phyloP scores from a whole-genome alignment of 2,888 invertebrate genomes.

The Hermaeophaga mercurialis region DNA sequence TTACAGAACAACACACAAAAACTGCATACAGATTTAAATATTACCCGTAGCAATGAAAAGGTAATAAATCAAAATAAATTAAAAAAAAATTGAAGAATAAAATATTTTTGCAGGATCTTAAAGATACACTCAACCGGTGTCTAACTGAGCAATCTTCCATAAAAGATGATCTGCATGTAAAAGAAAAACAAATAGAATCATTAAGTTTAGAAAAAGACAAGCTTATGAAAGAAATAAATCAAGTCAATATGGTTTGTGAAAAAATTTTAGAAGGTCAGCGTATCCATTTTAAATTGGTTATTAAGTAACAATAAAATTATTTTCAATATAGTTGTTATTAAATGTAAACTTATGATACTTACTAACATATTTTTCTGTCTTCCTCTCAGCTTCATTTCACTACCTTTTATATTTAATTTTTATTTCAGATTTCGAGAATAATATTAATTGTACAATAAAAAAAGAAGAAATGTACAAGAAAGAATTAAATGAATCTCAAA shows the following conservation, averaged over 20 bases:
- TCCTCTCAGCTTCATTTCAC: too few relatives aligned
- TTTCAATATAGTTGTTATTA: too few relatives aligned
- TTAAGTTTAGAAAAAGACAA: slow-evolving; percentile 39
- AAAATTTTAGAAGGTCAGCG: slow-evolving; percentile 42
- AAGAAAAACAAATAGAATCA: slow-evolving; percentile 28
- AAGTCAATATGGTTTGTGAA: slow-evolving; percentile 40
- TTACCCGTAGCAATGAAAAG: slow-evolving; percentile 43
- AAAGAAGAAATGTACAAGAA: slow-evolving; percentile 40
- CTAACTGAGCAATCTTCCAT: slow-evolving; percentile 28
- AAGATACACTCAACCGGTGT: slow-evolving; percentile 16
- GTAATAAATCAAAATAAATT: slow-evolving; percentile 32
- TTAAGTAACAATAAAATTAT: too few relatives aligned
- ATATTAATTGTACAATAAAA: slow-evolving; percentile 34
- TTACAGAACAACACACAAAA: slow-evolving; percentile 50
- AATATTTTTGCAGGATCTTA: slow-evolving; percentile 1
- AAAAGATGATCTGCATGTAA: slow-evolving; percentile 26
- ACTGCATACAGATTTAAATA: slow-evolving; percentile 47
- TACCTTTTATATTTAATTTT: too few relatives aligned
- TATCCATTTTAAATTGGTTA: too few relatives aligned
- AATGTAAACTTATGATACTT: too few relatives aligned
- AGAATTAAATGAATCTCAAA: slow-evolving; percentile 39
- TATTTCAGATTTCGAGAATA: slow-evolving; percentile 40
- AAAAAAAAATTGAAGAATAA: background rate
- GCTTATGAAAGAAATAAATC: slow-evolving; percentile 36
- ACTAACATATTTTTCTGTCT: too few relatives aligned